Base-by-base conservation (phyloP, 2,797 vertebrate species). In the Centropyge bicolor region DNA sequence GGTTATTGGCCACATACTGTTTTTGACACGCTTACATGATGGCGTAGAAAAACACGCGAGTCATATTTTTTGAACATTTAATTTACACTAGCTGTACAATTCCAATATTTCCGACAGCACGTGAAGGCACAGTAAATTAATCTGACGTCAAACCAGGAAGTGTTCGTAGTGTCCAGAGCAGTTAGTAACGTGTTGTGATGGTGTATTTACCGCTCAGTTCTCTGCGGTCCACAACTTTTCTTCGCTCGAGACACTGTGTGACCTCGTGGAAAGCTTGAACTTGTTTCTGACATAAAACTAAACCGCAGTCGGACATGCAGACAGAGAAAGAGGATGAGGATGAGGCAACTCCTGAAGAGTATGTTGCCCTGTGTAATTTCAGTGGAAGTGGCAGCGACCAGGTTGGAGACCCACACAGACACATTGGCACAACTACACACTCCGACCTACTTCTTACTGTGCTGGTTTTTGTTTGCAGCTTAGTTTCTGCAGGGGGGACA, bases 401-500 rank as follows among this genome's bases (percentile, higher is more conserved):
- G 93, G 94, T 95, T 14, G 40, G 71, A 68, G 13, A 78, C 38
- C 43, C 19, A 17, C 48, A 19, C 62, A 45, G 20, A 67, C 19
- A 67, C 43, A 1, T 9, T n/a, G 6, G 38, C 40, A 35, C 9
- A 43, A 22, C 14, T 1, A 41, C 22, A 46, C 8, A 55, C 10
- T 6, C 19, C 3, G 1, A 24, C 11, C 31, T 5, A 16, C 3
- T 52, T 11, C 0, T 67, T 9, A 71, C 48, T 20, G n/a, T 51
- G 16, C 36, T 2, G 9, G 20, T 6, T 76, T 41, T 57, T 56
- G 65, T 17, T 31, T 10, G 3, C 80, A 95, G 94, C 89, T 95
- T 1, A 91, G 86, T 71, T 95, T 97, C 72, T 54, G 75, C 48
- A 77, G 86, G 3, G 95, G 96, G 45, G 95, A 97, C 70, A 93